Evolutionary conservation across 2,888 invertebrate species (phyloP).

Genomic region (Caradrina clavipalpis): DNA sequence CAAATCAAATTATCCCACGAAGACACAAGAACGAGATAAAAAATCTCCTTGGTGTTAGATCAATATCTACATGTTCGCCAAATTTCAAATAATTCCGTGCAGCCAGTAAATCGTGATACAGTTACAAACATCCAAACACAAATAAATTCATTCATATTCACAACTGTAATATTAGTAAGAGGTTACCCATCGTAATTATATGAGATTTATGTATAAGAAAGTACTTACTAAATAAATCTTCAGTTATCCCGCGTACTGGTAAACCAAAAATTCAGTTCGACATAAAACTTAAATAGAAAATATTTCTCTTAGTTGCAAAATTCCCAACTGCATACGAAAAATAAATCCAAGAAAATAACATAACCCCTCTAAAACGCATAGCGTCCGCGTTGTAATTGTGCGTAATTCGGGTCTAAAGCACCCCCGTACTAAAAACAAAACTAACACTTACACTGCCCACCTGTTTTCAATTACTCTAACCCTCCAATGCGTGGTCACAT

Average conservation of each 20-base stretch:
- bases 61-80: too few species aligned
- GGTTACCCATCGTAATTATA: too few species aligned
- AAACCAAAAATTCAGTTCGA: neutral
- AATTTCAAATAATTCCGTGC: too few species aligned
- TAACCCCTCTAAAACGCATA: slow-evolving; percentile 45
- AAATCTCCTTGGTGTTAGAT: too few species aligned
- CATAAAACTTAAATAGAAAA: slow-evolving; percentile 1
- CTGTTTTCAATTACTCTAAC: slow-evolving; percentile 67
- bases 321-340: slow-evolving; percentile 8
- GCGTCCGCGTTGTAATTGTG: slow-evolving; percentile 24
- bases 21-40: too few species aligned
- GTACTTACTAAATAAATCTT: neutral
- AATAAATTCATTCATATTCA: too few species aligned
- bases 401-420: slow-evolving; percentile 47
- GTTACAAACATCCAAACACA: too few species aligned
- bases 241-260: neutral
- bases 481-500: slow-evolving; percentile 66
- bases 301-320: slow-evolving; percentile 12
- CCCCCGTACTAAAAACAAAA: slow-evolving; percentile 50
- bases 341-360: slow-evolving; percentile 39
- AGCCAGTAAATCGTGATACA: too few species aligned
- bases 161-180: too few species aligned
- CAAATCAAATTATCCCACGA: too few species aligned
- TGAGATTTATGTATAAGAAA: neutral
- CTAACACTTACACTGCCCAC: slow-evolving; percentile 54